These are phyloP conservation scores for Macrophya alboannulata DNA, from an alignment of 2,888 invertebrate species.

Conservation along the genomic window DNA sequence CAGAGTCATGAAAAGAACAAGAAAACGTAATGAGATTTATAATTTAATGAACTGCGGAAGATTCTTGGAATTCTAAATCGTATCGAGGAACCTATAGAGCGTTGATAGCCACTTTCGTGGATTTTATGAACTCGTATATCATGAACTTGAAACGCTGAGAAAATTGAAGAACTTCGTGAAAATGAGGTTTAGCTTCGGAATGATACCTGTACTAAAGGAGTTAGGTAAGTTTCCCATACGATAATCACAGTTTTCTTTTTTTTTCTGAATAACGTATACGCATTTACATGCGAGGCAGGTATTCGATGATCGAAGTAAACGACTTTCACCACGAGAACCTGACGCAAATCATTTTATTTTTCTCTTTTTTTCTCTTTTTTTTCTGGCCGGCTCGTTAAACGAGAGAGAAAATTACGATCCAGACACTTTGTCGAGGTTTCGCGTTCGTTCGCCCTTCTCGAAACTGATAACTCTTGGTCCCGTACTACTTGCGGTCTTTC, in stretches of 20 bases:
- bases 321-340: background rate
- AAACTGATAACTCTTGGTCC: conserved; percentile 56
- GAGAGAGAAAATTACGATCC: conserved; percentile 67
- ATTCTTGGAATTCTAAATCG: background rate
- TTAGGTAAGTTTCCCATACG: background rate
- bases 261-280: background rate
- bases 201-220: background rate
- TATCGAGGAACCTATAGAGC: background rate
- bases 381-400: conserved; percentile 63
- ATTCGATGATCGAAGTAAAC: conserved; percentile 4
- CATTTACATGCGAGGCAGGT: too few species aligned
- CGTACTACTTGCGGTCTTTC: background rate
- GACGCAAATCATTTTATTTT: background rate
- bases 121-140: background rate
- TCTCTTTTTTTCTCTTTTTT: background rate
- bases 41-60: background rate
- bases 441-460: conserved; percentile 61
- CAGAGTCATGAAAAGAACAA: too few species aligned
- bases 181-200: background rate
- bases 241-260: background rate
- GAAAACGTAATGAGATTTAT: too few species aligned
- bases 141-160: too few species aligned
- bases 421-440: conserved; percentile 59
- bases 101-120: background rate
- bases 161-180: background rate